Conservation (phyloP, 2,797 vertebrate genomes). For the Serranus cabrilla region DNA sequence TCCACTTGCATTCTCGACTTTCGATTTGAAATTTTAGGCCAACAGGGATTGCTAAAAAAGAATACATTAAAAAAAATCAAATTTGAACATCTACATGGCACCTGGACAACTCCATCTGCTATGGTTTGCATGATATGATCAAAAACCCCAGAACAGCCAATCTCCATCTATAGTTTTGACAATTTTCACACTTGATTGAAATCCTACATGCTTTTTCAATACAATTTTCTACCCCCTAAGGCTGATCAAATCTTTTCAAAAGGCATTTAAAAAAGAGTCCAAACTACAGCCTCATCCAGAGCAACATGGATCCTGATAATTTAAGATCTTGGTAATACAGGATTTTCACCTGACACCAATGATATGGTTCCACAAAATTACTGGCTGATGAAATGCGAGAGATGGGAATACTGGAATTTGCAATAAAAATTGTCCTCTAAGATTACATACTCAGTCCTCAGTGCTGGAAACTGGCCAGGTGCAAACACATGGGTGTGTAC, state of each 20-base stretch:
- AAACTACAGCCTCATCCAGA: background rate
- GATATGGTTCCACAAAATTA: background rate
- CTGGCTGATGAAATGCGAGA: background rate
- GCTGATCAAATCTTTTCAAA: background rate
- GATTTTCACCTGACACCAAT: conserved; percentile 3
- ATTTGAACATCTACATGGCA: conserved; percentile 1
- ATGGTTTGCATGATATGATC: background rate
- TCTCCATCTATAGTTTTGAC: background rate
- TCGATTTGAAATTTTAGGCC: background rate
- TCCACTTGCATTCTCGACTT: background rate
- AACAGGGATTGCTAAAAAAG: background rate
- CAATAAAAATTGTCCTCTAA: conserved; percentile 21
- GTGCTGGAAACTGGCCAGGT: background rate
- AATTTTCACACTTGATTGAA: background rate
- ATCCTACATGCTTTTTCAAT: background rate
- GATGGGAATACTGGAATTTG: conserved; percentile 31
- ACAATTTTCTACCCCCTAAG: background rate
- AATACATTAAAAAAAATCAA: background rate
- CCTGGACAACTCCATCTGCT: background rate
- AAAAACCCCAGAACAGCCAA: background rate
- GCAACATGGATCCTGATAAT: background rate
- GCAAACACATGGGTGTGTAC: background rate
- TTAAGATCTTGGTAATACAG: background rate
- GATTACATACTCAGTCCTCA: conserved; percentile 21
- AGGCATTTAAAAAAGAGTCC: background rate